Base-by-base conservation (phyloP, 2,888 invertebrate genomes). In the Scaptomyza cyrtandrae region DNA sequence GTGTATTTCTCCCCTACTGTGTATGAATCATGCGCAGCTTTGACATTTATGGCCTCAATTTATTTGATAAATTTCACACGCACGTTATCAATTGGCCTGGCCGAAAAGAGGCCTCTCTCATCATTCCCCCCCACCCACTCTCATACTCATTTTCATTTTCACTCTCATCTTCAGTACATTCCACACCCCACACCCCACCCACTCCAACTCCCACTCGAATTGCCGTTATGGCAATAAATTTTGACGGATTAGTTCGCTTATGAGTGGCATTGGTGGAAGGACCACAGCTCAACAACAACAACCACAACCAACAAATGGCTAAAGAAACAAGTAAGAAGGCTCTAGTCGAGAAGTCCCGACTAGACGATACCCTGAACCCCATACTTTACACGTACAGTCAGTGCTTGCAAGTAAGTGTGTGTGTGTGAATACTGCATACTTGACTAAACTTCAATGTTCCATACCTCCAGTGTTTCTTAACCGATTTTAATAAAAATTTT, bases 1-100 rank as follows among this genome's bases (percentile, higher is more conserved):
- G n/a, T n/a, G n/a, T n/a, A n/a, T n/a, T n/a, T 29, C 29, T 29
- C 33, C 33, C 10, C 33, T 24, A n/a, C 49, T 54, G 57, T 78
- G 66, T 66, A 87, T 85, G 85, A 87, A 85, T 87, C 85, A 85
- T 87, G 74, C 77, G 79, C 83, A 72, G 79, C 85, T 89, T 73
- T 83, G 90, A 88, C 88, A 89, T 88, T 88, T 89, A 89, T 89
- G 76, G 83, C 82, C 82, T 72, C 88, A 87, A 88, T 88, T 88
- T 89, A 89, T 88, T 89, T 88, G 90, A 89, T 88, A 88, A 88
- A 88, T 88, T 86, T 81, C 89, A 72, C 83, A 85, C 85, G 89
- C 85, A 89, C 89, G 89, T 89, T 89, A 85, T 89, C 89, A 85
- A 89, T 85, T 89, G 89, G 87, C 71, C 78, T 65, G 71, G 49